Base-by-base conservation (phyloP, 1,140 invertebrate genomes). In the Cotesia chilonis region DNA sequence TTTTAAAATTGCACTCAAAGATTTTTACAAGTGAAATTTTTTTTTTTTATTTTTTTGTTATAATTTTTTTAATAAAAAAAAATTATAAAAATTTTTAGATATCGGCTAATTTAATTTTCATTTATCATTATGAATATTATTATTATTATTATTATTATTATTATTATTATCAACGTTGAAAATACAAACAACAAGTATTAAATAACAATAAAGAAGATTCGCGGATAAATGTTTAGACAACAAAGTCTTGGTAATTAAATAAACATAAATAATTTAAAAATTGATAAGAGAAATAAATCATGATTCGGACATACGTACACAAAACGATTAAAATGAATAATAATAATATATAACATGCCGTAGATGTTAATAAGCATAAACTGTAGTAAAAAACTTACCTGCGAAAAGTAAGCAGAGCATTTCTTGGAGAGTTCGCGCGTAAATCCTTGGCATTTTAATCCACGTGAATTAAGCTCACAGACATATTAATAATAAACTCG, bases 341-440 rank as follows among this genome's bases (percentile, higher is more conserved):
- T 6, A 47, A 61, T 37, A 63, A 55, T 63, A 52, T 68, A 51
- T 35, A 37, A 12, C 20, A 28, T 55, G 35, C 20, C 5, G 17
- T 17, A 17, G 70, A 38, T 37, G 20, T 9, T 10, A 17, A 55
- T 28, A 7, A 57, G 52, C 68, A 70, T 9, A 70, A 51, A 70
- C 68, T 70, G 14, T 70, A 70, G 38, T 68, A 55, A 63, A 59
- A 74, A 77, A 77, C 77, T 81, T 75, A 81, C 80, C 80, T 81
- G 80, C 74, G 72, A 81, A 78, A 71, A 78, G 63, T 72, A 75
- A 78, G 73, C 77, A 74, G 68, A 80, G 54, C 74, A 37, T 68
- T 72, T 61, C 38, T 60, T 65, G 17, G 38, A 7, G 14, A 37
- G 35, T 72, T 67, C 38, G 57, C 55, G 65, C 64, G 37, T 67